Evolutionary conservation across 2,888 invertebrate genomes (phyloP).

Genomic region (Eucriotettix oculatus): DNA sequence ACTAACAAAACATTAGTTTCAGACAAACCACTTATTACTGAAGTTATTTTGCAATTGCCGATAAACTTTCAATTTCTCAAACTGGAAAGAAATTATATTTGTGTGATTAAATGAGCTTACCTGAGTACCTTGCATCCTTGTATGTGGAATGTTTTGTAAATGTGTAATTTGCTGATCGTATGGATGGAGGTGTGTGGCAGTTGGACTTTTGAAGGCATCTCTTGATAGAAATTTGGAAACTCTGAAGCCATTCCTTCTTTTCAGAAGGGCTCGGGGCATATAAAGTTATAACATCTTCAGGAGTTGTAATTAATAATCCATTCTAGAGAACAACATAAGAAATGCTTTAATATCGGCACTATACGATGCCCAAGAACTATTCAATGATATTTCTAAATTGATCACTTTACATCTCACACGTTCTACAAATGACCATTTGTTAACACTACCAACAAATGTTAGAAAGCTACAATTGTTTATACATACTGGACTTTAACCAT

Average conservation of each 20-base stretch:
- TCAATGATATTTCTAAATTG: no score
- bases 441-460: no score
- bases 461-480: no score
- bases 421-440: no score
- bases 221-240: slow-evolving; percentile 56
- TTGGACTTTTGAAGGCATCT: slow-evolving; percentile 42
- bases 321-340: slow-evolving; percentile 23
- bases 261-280: slow-evolving; percentile 46
- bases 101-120: slow-evolving; percentile 18
- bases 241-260: slow-evolving; percentile 65
- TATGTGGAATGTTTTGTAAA: slow-evolving; percentile 55
- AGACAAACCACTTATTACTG: no score
- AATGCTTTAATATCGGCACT: no score
- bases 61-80: no score
- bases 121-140: slow-evolving; percentile 63
- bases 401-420: no score
- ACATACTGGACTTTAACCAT: no score
- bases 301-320: slow-evolving; percentile 52
- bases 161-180: slow-evolving; percentile 52
- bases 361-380: no score
- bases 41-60: no score
- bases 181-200: slow-evolving; percentile 47
- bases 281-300: slow-evolving; percentile 59
- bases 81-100: background rate
- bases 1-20: no score